Conservation (phyloP, 2,888 invertebrate genomes). For the Eupithecia pulchellata region DNA sequence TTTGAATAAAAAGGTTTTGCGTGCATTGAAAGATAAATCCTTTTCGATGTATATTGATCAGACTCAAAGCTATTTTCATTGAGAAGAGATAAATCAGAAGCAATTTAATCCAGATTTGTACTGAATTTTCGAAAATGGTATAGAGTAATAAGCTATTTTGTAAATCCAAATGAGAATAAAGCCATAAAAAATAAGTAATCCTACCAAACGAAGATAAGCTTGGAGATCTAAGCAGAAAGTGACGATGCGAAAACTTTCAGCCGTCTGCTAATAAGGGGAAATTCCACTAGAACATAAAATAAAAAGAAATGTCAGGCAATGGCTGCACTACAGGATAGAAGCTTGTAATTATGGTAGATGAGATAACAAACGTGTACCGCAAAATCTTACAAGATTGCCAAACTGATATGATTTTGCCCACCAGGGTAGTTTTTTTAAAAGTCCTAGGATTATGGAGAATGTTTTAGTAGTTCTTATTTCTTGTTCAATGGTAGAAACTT, state of each 20-base stretch:
- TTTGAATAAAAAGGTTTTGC: not conserved
- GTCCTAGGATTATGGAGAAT: too few relatives aligned
- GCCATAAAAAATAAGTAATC: slow-evolving; percentile 14
- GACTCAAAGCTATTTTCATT: not conserved
- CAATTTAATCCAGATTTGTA: not conserved
- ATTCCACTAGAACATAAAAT: not conserved
- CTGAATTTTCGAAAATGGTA: not conserved
- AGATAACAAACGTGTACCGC: too few relatives aligned
- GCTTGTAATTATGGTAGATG: too few relatives aligned
- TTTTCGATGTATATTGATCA: not conserved
- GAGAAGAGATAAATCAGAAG: slow-evolving; percentile 1
- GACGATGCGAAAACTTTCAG: slow-evolving; percentile 23
- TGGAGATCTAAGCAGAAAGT: not conserved
- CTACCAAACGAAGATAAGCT: slow-evolving; percentile 9
- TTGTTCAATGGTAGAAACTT: too few relatives aligned
- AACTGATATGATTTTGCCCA: too few relatives aligned
- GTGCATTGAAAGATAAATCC: slow-evolving; percentile 3
- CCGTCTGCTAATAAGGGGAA: slow-evolving; percentile 8
- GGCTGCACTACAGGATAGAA: too few relatives aligned
- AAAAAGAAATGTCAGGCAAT: too few relatives aligned
- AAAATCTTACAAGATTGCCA: too few relatives aligned
- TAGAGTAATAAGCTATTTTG: slow-evolving; percentile 8
- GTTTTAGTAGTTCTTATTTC: too few relatives aligned
- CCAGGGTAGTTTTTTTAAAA: too few relatives aligned
- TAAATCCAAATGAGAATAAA: slow-evolving; percentile 7